Evolutionary conservation across 1,140 invertebrate genomes (phyloP), one percentile per base, ranked within the genome.

Genomic region (Archivesica marissinica): DNA sequence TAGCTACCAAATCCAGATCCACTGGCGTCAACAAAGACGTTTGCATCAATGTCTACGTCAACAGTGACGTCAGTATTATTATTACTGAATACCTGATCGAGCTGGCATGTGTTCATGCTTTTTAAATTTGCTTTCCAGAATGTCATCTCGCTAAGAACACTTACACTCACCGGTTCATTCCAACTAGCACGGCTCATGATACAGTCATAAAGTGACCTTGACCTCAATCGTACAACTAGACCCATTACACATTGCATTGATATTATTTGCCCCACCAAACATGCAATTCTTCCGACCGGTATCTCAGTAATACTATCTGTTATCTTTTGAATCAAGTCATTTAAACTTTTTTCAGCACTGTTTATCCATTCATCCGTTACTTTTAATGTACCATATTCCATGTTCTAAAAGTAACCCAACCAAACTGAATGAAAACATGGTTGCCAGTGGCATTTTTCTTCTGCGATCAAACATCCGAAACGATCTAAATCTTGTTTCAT

Each of bases 401-500:
- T 13, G 23, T 56, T 23, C 54, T 23, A 59, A 9, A 59, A 15
- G 7, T 59, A 59, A n/a, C 54, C 15, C 25, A 59, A 7, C 54
- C 54, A 59, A 59, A 23, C 23, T 23, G 25, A n/a, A n/a, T 9
- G 23, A 13, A 59, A 59, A n/a, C 11, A 59, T 23, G 25, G 25
- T 11, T 13, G 25, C 54, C 54, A 59, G 25, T n/a, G 15, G 23
- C 54, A 59, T 59, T 59, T 59, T 59, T 59, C 54, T 38, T 70
- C 66, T 20, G 66, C 66, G 1, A 70, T 38, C 25, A 75, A 75
- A 75, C 47, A 75, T 11, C 70, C 70, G 30, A 75, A 75, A 11
- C 30, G 11, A 9, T 15, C n/a, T 28, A 77, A 59, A 59, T 77
- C 54, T 33, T 11, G 13, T 28, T 74, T 20, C n/a, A 74, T 28